Evolutionary conservation across 2,113 vertebrate species (phyloP).

Genomic region (Hydropotes inermis): DNA sequence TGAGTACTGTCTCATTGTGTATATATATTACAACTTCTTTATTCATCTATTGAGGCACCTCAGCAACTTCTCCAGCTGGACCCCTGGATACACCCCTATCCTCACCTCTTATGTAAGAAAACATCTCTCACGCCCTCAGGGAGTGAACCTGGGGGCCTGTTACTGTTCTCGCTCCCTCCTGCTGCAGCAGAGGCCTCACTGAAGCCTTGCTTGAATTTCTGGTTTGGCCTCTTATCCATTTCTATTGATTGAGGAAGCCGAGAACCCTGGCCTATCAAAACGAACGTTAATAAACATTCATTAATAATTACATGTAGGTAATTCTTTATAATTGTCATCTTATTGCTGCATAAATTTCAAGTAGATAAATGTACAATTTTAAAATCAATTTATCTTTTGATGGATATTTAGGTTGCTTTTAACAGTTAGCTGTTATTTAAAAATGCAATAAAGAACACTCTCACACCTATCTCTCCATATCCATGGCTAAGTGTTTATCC

Average conservation of each 20-base stretch:
- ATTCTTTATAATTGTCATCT: background rate
- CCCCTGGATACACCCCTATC: background rate
- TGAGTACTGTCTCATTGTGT: background rate
- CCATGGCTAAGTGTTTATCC: background rate
- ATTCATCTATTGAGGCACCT: background rate
- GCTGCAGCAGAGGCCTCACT: background rate
- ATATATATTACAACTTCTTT: background rate
- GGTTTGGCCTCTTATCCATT: background rate
- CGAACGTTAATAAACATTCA: rapidly evolving
- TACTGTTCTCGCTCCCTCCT: background rate
- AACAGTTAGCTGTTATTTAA: background rate
- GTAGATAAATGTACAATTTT: background rate
- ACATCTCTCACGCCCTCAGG: background rate
- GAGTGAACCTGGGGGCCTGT: background rate
- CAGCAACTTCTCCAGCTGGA: background rate
- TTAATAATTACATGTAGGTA: rapidly evolving
- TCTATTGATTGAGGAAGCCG: background rate
- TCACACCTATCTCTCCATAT: rapidly evolving
- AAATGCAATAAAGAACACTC: rapidly evolving
- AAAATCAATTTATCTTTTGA: background rate
- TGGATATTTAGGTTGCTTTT: background rate
- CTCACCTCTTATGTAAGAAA: background rate
- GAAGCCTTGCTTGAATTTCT: background rate
- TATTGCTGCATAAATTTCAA: background rate
- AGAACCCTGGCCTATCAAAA: background rate